These are phyloP conservation scores for Paralvinella palmiformis DNA, from an alignment of 1,140 invertebrate species.

Conservation along the genomic window DNA sequence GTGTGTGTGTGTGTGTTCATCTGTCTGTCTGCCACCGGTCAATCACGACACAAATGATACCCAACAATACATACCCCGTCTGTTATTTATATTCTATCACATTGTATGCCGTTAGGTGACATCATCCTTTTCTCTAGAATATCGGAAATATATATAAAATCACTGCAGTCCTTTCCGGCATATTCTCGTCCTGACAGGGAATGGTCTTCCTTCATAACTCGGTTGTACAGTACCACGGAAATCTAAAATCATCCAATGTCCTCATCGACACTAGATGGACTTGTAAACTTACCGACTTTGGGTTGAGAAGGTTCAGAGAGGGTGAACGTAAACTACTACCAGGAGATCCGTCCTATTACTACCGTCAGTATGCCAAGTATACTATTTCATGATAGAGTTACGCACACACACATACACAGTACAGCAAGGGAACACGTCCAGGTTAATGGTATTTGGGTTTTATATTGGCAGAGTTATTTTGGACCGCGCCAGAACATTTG, in stretches of 20 bases:
- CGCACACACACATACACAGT: background rate
- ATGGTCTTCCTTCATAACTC: conserved; percentile 28
- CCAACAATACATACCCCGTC: no score
- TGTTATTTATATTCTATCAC: no score
- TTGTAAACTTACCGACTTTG: conserved; percentile 26
- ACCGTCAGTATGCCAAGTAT: no score
- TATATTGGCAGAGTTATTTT: conserved; percentile 64
- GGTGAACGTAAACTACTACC: background rate
- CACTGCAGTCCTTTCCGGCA: no score
- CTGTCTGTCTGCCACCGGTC: no score
- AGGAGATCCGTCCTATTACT: background rate
- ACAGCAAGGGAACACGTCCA: background rate
- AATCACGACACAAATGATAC: no score
- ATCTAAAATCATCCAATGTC: conserved; percentile 26
- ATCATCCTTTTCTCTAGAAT: no score
- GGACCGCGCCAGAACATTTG: conserved; percentile 92
- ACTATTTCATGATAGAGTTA: background rate
- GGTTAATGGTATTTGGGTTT: background rate
- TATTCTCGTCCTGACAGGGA: conserved; percentile 19
- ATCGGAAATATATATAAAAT: no score
- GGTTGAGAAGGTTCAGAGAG: conserved; percentile 24
- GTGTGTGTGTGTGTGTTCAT: no score
- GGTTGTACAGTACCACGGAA: conserved; percentile 48
- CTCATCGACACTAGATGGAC: conserved; percentile 28
- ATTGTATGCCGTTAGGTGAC: no score